Base-by-base conservation (phyloP, 2,888 invertebrate genomes). In the Hedychridium roseum region DNA sequence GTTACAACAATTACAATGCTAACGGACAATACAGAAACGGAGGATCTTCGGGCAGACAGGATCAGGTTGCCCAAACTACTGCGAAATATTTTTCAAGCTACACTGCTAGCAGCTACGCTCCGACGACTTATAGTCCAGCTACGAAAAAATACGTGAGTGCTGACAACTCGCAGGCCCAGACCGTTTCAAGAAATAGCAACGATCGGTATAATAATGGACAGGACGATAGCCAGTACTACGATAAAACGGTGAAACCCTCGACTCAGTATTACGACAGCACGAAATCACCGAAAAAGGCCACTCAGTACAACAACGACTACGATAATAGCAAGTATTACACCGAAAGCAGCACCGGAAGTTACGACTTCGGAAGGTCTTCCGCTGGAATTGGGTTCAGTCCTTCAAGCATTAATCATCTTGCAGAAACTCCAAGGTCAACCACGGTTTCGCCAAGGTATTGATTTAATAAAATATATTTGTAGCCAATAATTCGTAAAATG, bases 31-130 rank as follows among this genome's bases (percentile, higher is more conserved):
- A 58, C 18, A 64, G 58, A 35, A 48, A 46, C 39, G 50, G 54
- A 16, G 56, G 59, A 14, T 58, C 54, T 12, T 71, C 76, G 30
- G 70, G 69, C 28, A 71, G 72, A 23, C 75, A 80, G 12, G 73
- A 73, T 3, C 67, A 73, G 46, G 71, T 77, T 6, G 73, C 79
- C 12, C 68, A 65, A 18, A 62, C 64, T 2, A 68, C 60, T 11
- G 64, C 64, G 7, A 73, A 68, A 16, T 64, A 70, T n/a, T 66
- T 73, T 9, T 55, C 67, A 0, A 83, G 80, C 55, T 83, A 80
- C 46, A 79, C 82, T 11, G 81, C 80, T 18, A 82, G 80, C 44
- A 80, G 78, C 54, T 81, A 80, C 42, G 64, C 76, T 1, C 82
- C 82, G 1, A 82, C 83, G 0, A 83, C 83, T 1, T 70, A 80